Evolutionary conservation across 2,888 invertebrate species (phyloP), one percentile per base, ranked within the genome.

Genomic region (Tinea pellionella): DNA sequence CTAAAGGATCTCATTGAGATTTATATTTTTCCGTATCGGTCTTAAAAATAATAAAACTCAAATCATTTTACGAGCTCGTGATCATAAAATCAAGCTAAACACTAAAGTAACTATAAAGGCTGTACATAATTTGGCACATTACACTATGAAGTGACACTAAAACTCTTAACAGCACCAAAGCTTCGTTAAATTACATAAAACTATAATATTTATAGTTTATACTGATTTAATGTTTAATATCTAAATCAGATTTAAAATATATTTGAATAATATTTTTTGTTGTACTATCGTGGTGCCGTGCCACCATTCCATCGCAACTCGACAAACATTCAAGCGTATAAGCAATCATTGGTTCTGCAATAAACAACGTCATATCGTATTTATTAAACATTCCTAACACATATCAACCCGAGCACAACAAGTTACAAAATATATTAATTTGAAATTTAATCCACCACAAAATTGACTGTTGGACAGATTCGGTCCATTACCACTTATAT

Each of bases 391-490:
- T 53, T 53, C 24, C 53, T 24, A 19, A 24, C 47, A 53, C 24
- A 24, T 24, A 53, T 7, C 24, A 3, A 24, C 24, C 24, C 24
- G 9, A 24, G 16, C 18, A 53, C 4, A 53, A 53, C 53, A 24
- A 53, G 53, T 19, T 53, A 53, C 47, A 4, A 47, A 47, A 47
- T 7, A 16, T 53, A 53, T 24, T 53, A 13, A 53, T 53, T 53
- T 24, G 53, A 60, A 59, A 60, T 56, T 62, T 66, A 65, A 66
- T 66, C 67, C 65, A 51, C 60, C 24, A 53, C 61, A 42, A 61
- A 62, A 66, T 59, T 66, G 66, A 67, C 67, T 63, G 64, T 18
- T 59, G 59, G 63, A 63, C 63, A 63, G 62, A 55, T 42, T 30
- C 55, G 61, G 61, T 61, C 60, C 16, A 18, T 61, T 59, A 62